Conservation (phyloP, 2,888 invertebrate genomes). For the Rhagium mordax region DNA sequence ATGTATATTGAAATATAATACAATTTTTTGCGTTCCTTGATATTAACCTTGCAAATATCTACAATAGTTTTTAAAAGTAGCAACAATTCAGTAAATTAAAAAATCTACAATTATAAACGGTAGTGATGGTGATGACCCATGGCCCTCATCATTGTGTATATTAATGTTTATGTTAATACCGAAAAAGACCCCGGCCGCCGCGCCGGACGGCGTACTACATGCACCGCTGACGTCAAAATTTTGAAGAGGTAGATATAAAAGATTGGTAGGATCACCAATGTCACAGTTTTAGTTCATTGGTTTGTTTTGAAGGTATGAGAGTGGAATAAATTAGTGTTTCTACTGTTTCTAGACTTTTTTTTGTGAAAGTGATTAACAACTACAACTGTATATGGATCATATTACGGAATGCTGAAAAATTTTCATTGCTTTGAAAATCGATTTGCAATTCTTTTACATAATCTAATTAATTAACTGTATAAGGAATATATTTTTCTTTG, state of each 20-base stretch:
- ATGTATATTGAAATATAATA: no score
- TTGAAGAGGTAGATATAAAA: conserved; percentile 18
- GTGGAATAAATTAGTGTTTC: background rate
- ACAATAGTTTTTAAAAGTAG: no score
- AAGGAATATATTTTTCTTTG: no score
- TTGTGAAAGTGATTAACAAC: background rate
- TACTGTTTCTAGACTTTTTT: background rate
- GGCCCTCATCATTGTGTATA: background rate
- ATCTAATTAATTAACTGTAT: no score
- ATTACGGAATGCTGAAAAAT: no score
- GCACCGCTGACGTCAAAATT: conserved; percentile 8
- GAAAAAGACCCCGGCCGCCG: no score
- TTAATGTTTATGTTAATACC: conserved; percentile 4
- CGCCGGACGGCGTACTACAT: no score
- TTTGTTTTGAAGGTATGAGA: background rate
- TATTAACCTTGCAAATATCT: no score
- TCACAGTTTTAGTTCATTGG: conserved; percentile 11
- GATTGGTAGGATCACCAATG: background rate
- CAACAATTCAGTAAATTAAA: background rate
- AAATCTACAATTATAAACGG: background rate
- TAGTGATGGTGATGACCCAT: conserved; percentile 9
- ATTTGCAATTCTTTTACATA: no score
- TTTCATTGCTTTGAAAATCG: no score
- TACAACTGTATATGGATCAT: background rate
- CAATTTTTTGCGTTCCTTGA: no score